Base-by-base conservation (phyloP, 2,888 invertebrate species). In the Thymelicus sylvestris region DNA sequence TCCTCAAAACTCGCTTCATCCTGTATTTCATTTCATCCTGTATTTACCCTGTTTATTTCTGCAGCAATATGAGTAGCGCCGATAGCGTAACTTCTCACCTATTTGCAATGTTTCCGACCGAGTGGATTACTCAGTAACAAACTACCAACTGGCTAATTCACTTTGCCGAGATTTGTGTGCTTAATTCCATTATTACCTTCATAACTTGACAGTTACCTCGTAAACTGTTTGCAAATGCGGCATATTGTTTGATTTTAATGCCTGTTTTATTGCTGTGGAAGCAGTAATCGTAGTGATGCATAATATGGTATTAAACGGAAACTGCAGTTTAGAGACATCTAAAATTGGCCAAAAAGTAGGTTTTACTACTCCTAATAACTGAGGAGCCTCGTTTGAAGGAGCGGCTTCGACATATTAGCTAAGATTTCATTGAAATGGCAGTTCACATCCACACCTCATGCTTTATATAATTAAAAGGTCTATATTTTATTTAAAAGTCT, bases 141-240 rank as follows among this genome's bases (percentile, higher is more conserved):
- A 59, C 59, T 59, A 59, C 59, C 39, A 8, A 7, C 60, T 38
- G 38, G 60, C 7, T 67, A 67, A 67, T 60, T 67, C 67, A 60
- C 60, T 60, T 67, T 19, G 60, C 48, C 60, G 2, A 59, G 59
- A 59, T 59, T 8, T 59, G 38, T 59, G 59, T 6, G 59, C n/a
- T 59, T n/a, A 59, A 39, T 59, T 59, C 59, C 59, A 59, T 59
- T 59, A 59, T 59, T 39, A 38, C 38, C 31, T 13, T 59, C 38
- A 38, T 59, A 59, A 59, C 59, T 59, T 39, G 13, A 39, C 38
- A 8, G 57, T 59, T 59, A 38, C n/a, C 59, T 31, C 59, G 39
- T 59, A n/a, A 38, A n/a, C 38, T 2, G 57, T 57, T 57, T 31
- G 10, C 6, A 13, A 57, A 31, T 57, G 57, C 31, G 57, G 13